These are phyloP conservation scores for Dryobota labecula DNA, from an alignment of 2,888 invertebrate species.

Conservation along the genomic window DNA sequence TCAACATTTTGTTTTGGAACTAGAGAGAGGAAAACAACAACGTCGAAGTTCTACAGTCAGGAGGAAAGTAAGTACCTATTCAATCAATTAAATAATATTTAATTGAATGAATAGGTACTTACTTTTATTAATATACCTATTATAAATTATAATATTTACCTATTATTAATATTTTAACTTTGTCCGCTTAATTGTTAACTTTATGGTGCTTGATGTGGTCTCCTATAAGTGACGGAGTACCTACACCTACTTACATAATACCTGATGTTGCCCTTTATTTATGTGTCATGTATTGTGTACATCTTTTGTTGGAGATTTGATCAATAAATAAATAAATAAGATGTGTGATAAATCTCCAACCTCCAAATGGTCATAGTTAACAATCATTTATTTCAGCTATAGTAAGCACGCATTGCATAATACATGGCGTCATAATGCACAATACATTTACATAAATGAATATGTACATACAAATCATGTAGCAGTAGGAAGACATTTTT, in stretches of 20 bases:
- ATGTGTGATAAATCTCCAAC: constrained; percentile 13
- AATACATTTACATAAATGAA: constrained; percentile 60
- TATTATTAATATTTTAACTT: too few species aligned
- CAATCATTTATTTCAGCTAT: constrained; percentile 37
- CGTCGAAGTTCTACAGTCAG: background rate
- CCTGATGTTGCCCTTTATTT: too few species aligned
- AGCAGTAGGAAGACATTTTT: constrained; percentile 53
- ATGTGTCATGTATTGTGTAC: too few species aligned
- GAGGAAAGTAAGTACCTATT: background rate
- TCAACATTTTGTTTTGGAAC: constrained; percentile 15
- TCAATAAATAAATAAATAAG: too few species aligned
- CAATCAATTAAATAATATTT: background rate
- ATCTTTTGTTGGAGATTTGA: too few species aligned
- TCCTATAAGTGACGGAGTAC: too few species aligned
- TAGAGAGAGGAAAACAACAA: background rate
- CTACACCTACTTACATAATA: too few species aligned
- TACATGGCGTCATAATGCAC: constrained; percentile 44
- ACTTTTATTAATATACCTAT: too few species aligned
- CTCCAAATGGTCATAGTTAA: constrained; percentile 15
- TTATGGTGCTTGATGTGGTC: too few species aligned
- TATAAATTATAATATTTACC: too few species aligned
- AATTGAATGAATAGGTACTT: background rate
- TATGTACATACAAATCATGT: constrained; percentile 52
- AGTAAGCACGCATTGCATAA: constrained; percentile 45
- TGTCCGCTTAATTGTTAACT: too few species aligned